These are phyloP conservation scores for Hippocampus abdominalis DNA, from an alignment of 2,113 vertebrate species.

Conservation along the genomic window DNA sequence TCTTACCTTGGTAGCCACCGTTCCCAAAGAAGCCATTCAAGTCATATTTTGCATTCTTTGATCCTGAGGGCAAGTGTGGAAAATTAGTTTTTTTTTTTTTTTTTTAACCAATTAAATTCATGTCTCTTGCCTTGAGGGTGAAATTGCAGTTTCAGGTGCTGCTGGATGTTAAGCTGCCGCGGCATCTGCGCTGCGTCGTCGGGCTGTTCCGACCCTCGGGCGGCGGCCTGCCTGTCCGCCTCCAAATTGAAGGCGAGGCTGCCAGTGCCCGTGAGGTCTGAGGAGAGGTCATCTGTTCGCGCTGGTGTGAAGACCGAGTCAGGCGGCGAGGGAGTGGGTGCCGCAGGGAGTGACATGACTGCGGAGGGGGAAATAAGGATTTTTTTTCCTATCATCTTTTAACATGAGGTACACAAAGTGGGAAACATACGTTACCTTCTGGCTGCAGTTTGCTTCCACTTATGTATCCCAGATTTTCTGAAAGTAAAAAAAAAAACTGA, in stretches of 20 bases:
- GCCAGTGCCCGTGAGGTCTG: background rate
- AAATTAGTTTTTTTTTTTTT: too few species aligned
- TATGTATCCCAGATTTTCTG: slow-evolving; percentile 61
- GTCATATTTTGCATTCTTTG: slow-evolving; percentile 65
- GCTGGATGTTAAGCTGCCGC: slow-evolving; percentile 68
- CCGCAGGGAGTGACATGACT: slow-evolving; percentile 32
- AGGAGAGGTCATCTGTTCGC: slow-evolving; percentile 3
- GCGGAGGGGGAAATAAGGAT: background rate
- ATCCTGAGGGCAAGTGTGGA: slow-evolving; percentile 44
- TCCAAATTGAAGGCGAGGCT: slow-evolving; percentile 10
- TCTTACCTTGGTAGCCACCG: slow-evolving; percentile 68
- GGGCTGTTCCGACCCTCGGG: slow-evolving; percentile 22
- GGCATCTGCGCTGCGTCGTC: slow-evolving; percentile 46
- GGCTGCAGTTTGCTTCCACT: slow-evolving; percentile 60
- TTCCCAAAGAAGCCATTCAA: slow-evolving; percentile 75
- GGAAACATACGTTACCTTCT: slow-evolving; percentile 55
- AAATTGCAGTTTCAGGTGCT: slow-evolving; percentile 70
- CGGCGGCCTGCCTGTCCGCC: slow-evolving; percentile 12
- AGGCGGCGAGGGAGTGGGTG: slow-evolving; percentile 13
- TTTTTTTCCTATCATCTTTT: background rate
- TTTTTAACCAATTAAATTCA: background rate
- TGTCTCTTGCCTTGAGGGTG: slow-evolving; percentile 50
- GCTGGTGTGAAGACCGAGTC: slow-evolving; percentile 35
- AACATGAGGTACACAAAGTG: background rate
- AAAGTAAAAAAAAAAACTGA: slow-evolving; percentile 13